Evolutionary conservation across 1,140 invertebrate species (phyloP), one percentile per base, ranked within the genome.

Genomic region (Eulimnadia texana): DNA sequence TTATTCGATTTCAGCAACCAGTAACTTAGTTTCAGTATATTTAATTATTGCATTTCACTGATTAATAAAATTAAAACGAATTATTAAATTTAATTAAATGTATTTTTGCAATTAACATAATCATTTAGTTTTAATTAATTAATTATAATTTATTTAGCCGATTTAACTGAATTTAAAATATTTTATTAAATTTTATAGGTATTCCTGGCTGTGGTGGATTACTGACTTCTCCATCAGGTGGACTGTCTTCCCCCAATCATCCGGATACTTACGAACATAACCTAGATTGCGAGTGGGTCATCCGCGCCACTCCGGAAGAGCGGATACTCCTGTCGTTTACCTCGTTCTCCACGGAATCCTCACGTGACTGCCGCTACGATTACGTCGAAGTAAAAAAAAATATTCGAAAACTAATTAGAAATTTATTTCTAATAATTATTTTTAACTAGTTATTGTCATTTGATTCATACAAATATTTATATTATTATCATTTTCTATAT

Each of bases 141-240:
- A 9, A 22, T 22, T 51, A 13, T 56, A 50, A n/a, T 50, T 55
- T 20, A 59, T 19, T 50, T 28, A 13, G 10, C 9, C n/a, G 19
- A n/a, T 57, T 22, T 11, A 49, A 53, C 54, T 60, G 60, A 47
- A 27, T 33, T 3, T 56, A 11, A 51, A 27, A n/a, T 27, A 58
- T 61, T 59, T 64, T 64, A 58, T 42, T 63, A 54, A 50, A 42
- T 56, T 52, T 58, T 28, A 19, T 69, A 84, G 82, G 80, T 9
- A 72, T 83, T 50, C 83, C 84, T 29, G 90, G 85, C 20, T 97
- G 93, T 74, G 91, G 91, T 11, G 90, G 88, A 0, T 69, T 81
- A 27, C 81, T 82, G 60, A 88, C 85, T 0, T 64, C 67, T 2
- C 70, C 77, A 25, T 73, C 66, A 61, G 90, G 86, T 13, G 77